Evolutionary conservation across 2,888 invertebrate genomes (phyloP), one percentile per base, ranked within the genome.

Genomic region (Automeris io): DNA sequence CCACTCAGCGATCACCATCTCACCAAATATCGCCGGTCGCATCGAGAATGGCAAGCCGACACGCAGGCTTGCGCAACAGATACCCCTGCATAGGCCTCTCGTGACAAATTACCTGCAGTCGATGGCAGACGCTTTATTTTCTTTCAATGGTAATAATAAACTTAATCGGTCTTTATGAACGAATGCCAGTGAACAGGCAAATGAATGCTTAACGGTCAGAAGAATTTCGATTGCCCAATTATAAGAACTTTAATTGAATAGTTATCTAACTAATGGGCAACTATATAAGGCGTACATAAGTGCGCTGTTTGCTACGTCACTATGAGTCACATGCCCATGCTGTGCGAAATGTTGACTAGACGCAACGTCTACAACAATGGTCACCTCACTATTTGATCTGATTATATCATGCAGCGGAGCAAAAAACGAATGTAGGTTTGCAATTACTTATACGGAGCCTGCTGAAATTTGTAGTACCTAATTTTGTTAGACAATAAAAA

Each of bases 331-430:
- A 49, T 62, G 61, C 64, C 60, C 65, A 63, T 62, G 60, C 69
- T 67, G 61, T 75, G 74, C 69, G 79, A 77, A 74, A 68, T 67
- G 56, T 76, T 65, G 67, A 65, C 72, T 71, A 81, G 80, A 81
- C 81, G 69, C 66, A 76, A 77, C 75, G 78, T 83, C 75, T 78
- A 75, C 72, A 77, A 77, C 77, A 83, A 82, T 79, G 72, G 72
- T 74, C 71, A 76, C 61, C 60, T 69, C 60, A 70, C 53, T 62
- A 63, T 64, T 73, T 73, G 71, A 76, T 75, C 73, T 68, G 76
- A 81, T 83, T 81, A 80, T 77, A 76, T 77, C 71, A 76, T 74
- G 68, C 62, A 54, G 47, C 39, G 42, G 54, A 50, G 68, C 64
- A 80, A 81, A 76, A 78, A 78, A 64, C 47, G 46, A 51, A 54